A percentile compares a stretch with the other conserved stretches of the same genome.
Conservation (phyloP, 2,888 invertebrate species). For the Callyntrura sp. region DNA sequence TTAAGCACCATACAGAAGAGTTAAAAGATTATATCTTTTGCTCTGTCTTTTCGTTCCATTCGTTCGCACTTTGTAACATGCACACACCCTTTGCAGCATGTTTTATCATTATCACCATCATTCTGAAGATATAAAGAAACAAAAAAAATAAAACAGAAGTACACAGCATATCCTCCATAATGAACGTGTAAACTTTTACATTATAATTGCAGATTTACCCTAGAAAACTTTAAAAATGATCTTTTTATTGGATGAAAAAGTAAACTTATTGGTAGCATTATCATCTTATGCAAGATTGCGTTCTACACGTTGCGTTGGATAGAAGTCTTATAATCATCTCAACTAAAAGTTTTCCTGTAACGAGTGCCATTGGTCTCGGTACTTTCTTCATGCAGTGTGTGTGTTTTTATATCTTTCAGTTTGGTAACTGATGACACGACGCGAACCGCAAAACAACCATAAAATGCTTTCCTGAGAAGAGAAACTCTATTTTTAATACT, state of each 20-base stretch:
- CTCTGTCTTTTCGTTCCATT: neutral
- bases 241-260: conserved; percentile 46
- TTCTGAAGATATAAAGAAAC: neutral
- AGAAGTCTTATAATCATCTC: too few species aligned
- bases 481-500: conserved; percentile 26
- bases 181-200: neutral
- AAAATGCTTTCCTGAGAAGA: neutral
- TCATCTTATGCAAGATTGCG: neutral
- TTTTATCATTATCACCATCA: neutral
- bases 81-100: neutral
- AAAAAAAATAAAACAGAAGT: neutral
- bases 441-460: neutral
- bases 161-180: neutral
- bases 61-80: neutral
- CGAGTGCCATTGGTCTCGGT: neutral
- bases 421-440: neutral
- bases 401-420: neutral
- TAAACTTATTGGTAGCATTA: conserved; percentile 36
- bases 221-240: neutral
- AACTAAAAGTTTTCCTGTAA: conserved; percentile 25
- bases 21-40: conserved; percentile 21
- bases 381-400: neutral
- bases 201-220: neutral
- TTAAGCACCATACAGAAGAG: neutral
- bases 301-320: too few species aligned